Evolutionary conservation across 2,888 invertebrate genomes (phyloP), one percentile per base, ranked within the genome.

Genomic region (Eupithecia abbreviata): DNA sequence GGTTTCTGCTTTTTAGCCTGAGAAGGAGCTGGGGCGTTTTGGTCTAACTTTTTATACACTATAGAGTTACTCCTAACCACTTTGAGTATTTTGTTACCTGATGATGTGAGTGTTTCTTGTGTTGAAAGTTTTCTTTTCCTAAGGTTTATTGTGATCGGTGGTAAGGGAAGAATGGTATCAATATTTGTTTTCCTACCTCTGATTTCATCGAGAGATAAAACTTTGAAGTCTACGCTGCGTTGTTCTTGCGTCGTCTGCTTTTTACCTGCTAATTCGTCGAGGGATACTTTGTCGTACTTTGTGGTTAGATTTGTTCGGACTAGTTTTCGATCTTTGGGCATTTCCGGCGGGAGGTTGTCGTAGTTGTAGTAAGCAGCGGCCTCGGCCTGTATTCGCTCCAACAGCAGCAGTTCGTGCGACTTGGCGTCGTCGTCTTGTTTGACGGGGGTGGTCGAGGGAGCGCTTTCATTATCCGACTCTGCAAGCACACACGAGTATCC

Each of bases 381-480:
- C 87, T 96, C 97, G 0, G 96, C 97, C 88, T 97, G 97, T 78
- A 97, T 96, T 84, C 95, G 95, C 91, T 97, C 97, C 73, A 97
- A 92, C 69, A 96, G 95, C 80, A 96, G 95, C 83, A 97, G 96
- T 88, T 97, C 97, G 87, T 96, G 95, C 0, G 96, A 96, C 93
- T 97, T 97, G 79, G 82, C 81, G 68, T 88, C 89, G 71, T 90
- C 91, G 68, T 92, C 93, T 45, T 89, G 81, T 86, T 95, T 95
- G 80, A 93, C 93, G 79, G 97, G 97, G 82, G 96, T 96, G 76
- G 94, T 93, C 55, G 96, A 96, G 45, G 96, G 96, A 83, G 95
- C 96, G 90, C 97, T 97, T 95, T 97, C 97, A 91, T 95, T 96
- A 95, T 97, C 97, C 86, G 97, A 97, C 93, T 97, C 97, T 97